A percentile compares a stretch with the other conserved stretches of the same genome.
Conservation (phyloP, 2,113 vertebrate species). For the Equus quagga region DNA sequence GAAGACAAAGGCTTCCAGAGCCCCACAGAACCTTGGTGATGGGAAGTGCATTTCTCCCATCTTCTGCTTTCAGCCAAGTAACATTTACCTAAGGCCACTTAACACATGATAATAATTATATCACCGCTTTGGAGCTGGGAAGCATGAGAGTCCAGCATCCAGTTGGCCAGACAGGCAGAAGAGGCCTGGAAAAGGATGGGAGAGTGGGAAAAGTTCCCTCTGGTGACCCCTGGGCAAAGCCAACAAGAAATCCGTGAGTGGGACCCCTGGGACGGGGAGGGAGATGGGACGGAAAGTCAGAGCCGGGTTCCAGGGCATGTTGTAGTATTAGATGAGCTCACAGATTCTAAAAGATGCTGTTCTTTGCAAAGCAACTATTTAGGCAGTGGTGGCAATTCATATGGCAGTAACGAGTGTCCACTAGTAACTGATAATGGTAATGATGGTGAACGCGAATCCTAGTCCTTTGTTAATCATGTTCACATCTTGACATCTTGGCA, state of each 20-base stretch:
- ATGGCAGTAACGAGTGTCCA: background rate
- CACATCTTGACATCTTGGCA: too few relatives aligned
- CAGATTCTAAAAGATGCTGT: background rate
- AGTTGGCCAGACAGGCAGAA: background rate
- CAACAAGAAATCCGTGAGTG: background rate
- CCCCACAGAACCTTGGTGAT: background rate
- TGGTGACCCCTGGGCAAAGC: background rate
- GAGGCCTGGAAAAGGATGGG: background rate
- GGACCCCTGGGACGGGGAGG: too few relatives aligned
- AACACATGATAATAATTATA: background rate
- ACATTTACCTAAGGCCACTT: background rate
- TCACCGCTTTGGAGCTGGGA: background rate
- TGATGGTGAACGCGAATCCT: background rate
- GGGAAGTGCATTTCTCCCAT: background rate
- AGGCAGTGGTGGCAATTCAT: background rate
- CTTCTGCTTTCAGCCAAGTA: background rate
- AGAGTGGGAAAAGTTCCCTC: background rate
- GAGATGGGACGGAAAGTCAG: rapidly evolving
- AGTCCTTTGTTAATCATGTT: background rate
- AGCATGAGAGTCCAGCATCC: background rate
- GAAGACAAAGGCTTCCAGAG: background rate
- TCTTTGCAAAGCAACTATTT: background rate
- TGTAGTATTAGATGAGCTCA: background rate
- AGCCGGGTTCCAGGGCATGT: background rate
- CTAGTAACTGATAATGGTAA: background rate